These are phyloP conservation scores for Phataginus tetradactyla DNA, from an alignment of 2,797 vertebrate genomes.

Conservation along the genomic window DNA sequence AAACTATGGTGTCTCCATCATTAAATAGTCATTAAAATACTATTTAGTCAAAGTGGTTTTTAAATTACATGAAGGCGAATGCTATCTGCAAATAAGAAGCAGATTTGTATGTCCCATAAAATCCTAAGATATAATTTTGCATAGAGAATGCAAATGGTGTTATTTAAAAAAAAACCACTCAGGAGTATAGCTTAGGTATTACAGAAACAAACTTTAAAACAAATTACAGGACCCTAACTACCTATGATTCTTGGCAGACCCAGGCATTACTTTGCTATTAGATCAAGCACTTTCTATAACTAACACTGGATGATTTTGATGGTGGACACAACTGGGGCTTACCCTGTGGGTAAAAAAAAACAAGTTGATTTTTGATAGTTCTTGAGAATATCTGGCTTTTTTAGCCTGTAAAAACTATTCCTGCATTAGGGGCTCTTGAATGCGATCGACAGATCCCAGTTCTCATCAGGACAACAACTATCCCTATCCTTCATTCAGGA, in stretches of 20 bases:
- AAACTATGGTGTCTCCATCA: background rate
- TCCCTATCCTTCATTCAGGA: background rate
- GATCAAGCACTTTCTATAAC: conserved; percentile 87
- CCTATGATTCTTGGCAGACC: conserved; percentile 81
- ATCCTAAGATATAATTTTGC: background rate
- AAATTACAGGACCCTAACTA: background rate
- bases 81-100: background rate
- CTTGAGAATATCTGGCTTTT: background rate
- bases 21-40: background rate
- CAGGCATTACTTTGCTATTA: conserved; percentile 89
- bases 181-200: background rate
- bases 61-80: background rate
- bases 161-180: background rate
- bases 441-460: background rate
- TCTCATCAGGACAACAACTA: background rate
- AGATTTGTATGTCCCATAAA: background rate
- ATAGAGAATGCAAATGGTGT: background rate
- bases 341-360: conserved; percentile 85
- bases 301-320: conserved; percentile 83
- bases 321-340: conserved; percentile 87
- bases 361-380: background rate
- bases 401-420: background rate
- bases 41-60: background rate
- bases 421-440: background rate
- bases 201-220: background rate